These are phyloP conservation scores for Reticulitermes lucifugus DNA, from an alignment of 2,888 invertebrate species.

Conservation along the genomic window DNA sequence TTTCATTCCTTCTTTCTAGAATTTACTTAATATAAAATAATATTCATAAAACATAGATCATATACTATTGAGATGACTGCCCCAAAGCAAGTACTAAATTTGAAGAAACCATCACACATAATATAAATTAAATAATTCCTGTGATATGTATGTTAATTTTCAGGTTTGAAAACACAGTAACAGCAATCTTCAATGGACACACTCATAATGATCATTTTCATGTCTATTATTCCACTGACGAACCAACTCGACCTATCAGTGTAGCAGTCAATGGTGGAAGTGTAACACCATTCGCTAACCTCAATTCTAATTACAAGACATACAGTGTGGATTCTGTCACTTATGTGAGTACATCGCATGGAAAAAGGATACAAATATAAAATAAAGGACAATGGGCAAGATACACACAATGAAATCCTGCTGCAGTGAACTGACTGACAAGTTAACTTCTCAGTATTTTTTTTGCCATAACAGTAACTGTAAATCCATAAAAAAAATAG, in stretches of 20 bases:
- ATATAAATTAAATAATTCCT: no score
- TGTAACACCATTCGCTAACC: slow-evolving; percentile 76
- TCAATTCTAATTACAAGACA: slow-evolving; percentile 86
- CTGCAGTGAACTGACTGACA: no score
- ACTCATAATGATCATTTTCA: slow-evolving; percentile 81
- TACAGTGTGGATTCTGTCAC: slow-evolving; percentile 74
- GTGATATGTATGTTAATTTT: slow-evolving; percentile 48
- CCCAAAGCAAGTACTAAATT: no score
- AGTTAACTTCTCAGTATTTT: no score
- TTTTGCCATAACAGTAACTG: no score
- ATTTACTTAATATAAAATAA: no score
- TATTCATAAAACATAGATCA: no score
- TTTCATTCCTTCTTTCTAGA: no score
- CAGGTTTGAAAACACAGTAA: slow-evolving; percentile 80
- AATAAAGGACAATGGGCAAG: neutral
- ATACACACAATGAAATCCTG: no score
- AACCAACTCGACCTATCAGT: slow-evolving; percentile 70
- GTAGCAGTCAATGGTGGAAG: slow-evolving; percentile 89
- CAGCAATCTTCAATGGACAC: slow-evolving; percentile 86
- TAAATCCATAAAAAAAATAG: no score
- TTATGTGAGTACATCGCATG: slow-evolving; percentile 66
- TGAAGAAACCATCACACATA: no score
- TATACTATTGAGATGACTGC: no score
- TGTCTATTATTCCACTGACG: slow-evolving; percentile 72
- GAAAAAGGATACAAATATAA: neutral